These are phyloP conservation scores for Papilio helenus DNA, from an alignment of 1,140 invertebrate species.

Conservation along the genomic window DNA sequence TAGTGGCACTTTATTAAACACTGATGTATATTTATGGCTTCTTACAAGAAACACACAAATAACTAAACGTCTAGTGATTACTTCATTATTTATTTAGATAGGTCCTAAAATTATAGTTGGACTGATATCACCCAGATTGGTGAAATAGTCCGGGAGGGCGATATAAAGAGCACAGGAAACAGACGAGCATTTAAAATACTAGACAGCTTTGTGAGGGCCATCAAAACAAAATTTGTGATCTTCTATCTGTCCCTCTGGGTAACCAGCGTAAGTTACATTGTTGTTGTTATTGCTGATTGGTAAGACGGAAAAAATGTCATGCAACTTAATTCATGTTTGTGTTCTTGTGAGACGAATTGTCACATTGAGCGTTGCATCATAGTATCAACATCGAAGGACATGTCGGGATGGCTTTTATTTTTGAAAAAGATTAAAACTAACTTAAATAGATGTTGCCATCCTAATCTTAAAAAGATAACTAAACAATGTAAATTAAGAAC, in stretches of 20 bases:
- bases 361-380: conserved; percentile 43
- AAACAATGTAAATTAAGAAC: neutral
- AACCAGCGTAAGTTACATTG: too few relatives aligned
- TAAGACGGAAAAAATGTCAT: neutral
- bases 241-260: neutral
- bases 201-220: too few relatives aligned
- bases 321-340: neutral
- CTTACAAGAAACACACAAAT: neutral
- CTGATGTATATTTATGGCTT: neutral
- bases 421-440: neutral
- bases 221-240: too few relatives aligned
- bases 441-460: neutral
- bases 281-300: neutral
- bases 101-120: too few relatives aligned
- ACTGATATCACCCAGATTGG: too few relatives aligned
- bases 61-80: neutral
- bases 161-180: too few relatives aligned
- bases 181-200: too few relatives aligned
- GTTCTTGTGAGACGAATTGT: conserved; percentile 6
- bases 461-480: neutral
- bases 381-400: conserved; percentile 32
- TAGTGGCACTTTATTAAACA: neutral
- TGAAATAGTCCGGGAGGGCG: too few relatives aligned
- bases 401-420: conserved; percentile 49
- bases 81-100: neutral